Conservation (phyloP, 2,888 invertebrate species). For the Stictocephala bisonia region DNA sequence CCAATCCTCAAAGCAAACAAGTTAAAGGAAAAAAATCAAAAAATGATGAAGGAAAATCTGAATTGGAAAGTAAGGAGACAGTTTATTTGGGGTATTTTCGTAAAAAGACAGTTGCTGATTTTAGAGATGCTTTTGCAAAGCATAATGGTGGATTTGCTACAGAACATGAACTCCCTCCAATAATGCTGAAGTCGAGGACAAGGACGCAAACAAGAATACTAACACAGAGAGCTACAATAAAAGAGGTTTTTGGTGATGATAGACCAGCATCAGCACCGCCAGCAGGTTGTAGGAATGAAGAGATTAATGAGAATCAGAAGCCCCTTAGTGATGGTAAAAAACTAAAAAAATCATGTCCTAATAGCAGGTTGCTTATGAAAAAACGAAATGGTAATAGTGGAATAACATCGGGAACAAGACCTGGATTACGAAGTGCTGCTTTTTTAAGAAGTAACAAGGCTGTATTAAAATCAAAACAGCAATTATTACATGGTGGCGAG, state of each 20-base stretch:
- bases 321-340: conserved; percentile 64
- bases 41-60: conserved; percentile 64
- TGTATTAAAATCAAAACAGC: conserved; percentile 63
- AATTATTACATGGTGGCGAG: conserved; percentile 60
- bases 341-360: conserved; percentile 58
- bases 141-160: conserved; percentile 69
- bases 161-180: conserved; percentile 74
- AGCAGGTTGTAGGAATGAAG: conserved; percentile 63
- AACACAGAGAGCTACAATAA: conserved; percentile 81
- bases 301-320: conserved; percentile 61
- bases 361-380: conserved; percentile 38
- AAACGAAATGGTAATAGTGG: conserved; percentile 39
- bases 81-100: conserved; percentile 68
- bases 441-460: conserved; percentile 64
- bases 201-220: conserved; percentile 78
- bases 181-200: conserved; percentile 79
- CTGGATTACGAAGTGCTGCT: conserved; percentile 63
- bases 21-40: conserved; percentile 60
- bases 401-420: conserved; percentile 53
- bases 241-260: conserved; percentile 85
- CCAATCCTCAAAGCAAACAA: conserved; percentile 59
- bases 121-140: conserved; percentile 74
- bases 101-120: conserved; percentile 76
- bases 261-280: conserved; percentile 87
- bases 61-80: conserved; percentile 65